Evolutionary conservation across 1,140 invertebrate species (phyloP).

Genomic region (Pogonus chalceus): DNA sequence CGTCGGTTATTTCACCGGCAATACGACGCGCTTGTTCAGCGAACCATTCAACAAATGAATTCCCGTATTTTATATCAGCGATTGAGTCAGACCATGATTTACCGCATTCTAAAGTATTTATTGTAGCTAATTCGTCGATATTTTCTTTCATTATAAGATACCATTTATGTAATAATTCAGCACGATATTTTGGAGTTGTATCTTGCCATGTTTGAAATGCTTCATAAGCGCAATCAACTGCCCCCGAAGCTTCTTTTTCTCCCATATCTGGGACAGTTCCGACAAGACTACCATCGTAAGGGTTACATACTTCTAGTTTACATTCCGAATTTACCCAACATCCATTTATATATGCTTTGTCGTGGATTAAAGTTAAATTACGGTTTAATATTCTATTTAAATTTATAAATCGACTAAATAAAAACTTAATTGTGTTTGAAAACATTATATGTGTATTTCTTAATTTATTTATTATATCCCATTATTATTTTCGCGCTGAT

Average conservation of each 20-base stretch:
- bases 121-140: slow-evolving; percentile 63
- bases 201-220: slow-evolving; percentile 71
- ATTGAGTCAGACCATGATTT: slow-evolving; percentile 83
- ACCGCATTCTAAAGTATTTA: slow-evolving; percentile 84
- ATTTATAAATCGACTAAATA: no score
- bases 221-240: slow-evolving; percentile 64
- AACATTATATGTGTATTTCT: no score
- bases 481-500: no score
- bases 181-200: slow-evolving; percentile 68
- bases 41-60: slow-evolving; percentile 93
- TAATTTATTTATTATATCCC: no score
- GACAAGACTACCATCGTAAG: slow-evolving; percentile 60
- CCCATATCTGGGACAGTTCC: slow-evolving; percentile 78
- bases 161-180: slow-evolving; percentile 61
- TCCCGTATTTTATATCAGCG: slow-evolving; percentile 87
- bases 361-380: slow-evolving; percentile 40
- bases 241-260: slow-evolving; percentile 55
- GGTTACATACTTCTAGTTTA: slow-evolving; percentile 68
- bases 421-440: no score
- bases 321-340: slow-evolving; percentile 63
- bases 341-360: slow-evolving; percentile 66
- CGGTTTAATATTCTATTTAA: slow-evolving; percentile 15
- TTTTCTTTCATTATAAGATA: slow-evolving; percentile 67
- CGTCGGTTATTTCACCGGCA: slow-evolving; percentile 78
- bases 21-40: slow-evolving; percentile 86